Base-by-base conservation (phyloP, 1,140 invertebrate genomes). In the Sesamia nonagrioides region DNA sequence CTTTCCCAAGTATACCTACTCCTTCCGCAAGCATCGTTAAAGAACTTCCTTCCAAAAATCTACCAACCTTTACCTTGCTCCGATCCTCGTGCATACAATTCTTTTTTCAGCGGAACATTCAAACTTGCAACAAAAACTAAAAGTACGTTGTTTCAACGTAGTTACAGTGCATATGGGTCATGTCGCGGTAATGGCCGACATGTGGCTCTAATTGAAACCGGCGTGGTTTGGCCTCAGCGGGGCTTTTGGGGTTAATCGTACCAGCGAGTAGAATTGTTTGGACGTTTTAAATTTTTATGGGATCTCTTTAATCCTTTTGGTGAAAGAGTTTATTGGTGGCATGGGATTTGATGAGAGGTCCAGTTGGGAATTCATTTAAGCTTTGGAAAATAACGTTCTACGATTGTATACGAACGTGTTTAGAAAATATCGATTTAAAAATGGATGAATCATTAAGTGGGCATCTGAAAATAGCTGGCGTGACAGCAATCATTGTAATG, bases 131-230 rank as follows among this genome's bases (percentile, higher is more conserved):
- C 35, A 18, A 42, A 40, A 40, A 33, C 35, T 58, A 61, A 40
- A 48, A 48, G 33, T 61, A 27, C 21, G 13, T 35, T 7, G n/a
- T 40, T 40, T 8, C 35, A 17, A 60, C 52, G 40, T 18, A 60
- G 54, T 21, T 42, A 13, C 42, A 58, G 8, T 77, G 75, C 63
- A 77, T 42, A 18, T 42, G 13, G 73, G 45, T 56, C 75, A 48
- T 68, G 61, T 77, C 33, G 75, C 17, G 45, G 48, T 54, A 77
- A 63, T 77, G 35, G 42, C 11, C 37, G 21, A 77, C 75, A 77
- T 77, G 75, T 56, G 33, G 18, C 37, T 68, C 61, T 77, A 77
- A 77, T 77, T 77, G 75, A 68, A 77, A 68, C 50, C 61, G 33
- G 33, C 17, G 61, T 18, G 58, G 50, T 58, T 45, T 13, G 40